These are phyloP conservation scores for Oncopeltus fasciatus DNA, from an alignment of 1,140 invertebrate genomes.

Conservation along the genomic window DNA sequence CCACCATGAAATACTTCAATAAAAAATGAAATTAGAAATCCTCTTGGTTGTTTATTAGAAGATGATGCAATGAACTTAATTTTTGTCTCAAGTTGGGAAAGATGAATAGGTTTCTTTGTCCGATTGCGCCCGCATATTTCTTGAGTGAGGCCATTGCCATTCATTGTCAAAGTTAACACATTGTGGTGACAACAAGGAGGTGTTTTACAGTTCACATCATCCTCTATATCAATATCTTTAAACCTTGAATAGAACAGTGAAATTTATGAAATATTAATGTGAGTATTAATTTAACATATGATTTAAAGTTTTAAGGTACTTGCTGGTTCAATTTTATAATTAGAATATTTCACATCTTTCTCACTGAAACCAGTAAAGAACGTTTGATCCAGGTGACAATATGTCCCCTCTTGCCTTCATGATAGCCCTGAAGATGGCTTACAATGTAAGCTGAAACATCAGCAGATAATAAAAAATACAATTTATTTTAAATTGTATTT, in stretches of 20 bases:
- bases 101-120: slow-evolving; percentile 1
- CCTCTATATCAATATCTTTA: slow-evolving; percentile 17
- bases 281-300: too few relatives aligned
- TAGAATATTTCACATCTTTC: too few relatives aligned
- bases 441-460: too few relatives aligned
- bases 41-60: slow-evolving; percentile 4
- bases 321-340: too few relatives aligned
- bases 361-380: too few relatives aligned
- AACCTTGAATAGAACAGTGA: slow-evolving; percentile 12
- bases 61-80: slow-evolving; percentile 14
- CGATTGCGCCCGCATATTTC: slow-evolving; percentile 8
- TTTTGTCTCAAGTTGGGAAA: slow-evolving; percentile 1
- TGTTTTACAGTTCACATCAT: slow-evolving; percentile 6
- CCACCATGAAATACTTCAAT: slow-evolving; percentile 2
- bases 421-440: too few relatives aligned
- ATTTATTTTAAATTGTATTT: too few relatives aligned
- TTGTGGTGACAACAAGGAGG: slow-evolving; percentile 17
- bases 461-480: too few relatives aligned
- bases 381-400: too few relatives aligned
- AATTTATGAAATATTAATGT: not conserved
- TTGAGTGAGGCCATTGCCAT: not conserved
- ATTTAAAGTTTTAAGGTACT: too few relatives aligned
- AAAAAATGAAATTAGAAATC: slow-evolving; percentile 13
- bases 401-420: too few relatives aligned
- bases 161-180: slow-evolving; percentile 15